Conservation (phyloP, 1,140 invertebrate genomes). For the Lysiphlebus fabarum region DNA sequence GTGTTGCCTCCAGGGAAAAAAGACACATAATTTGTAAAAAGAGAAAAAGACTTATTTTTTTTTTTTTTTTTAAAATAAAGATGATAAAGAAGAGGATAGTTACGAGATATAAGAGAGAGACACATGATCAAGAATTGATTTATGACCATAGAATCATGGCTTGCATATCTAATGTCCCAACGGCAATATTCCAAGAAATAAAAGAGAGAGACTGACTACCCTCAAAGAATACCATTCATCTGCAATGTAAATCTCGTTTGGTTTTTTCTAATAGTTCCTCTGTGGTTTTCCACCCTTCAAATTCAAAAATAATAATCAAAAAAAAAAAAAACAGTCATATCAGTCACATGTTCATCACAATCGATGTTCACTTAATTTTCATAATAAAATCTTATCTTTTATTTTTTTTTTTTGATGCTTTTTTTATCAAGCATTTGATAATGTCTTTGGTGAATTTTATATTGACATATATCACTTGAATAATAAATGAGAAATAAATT, state of each 20-base stretch:
- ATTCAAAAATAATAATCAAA: no score
- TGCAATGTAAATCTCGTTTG: conserved; percentile 25
- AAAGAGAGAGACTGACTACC: conserved; percentile 24
- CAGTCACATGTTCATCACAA: not conserved
- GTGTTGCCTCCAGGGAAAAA: conserved; percentile 18
- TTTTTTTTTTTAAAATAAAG: no score
- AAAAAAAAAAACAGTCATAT: not conserved
- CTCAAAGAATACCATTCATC: conserved; percentile 30
- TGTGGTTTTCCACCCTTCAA: not conserved
- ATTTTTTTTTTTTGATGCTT: no score
- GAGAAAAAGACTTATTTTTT: conserved; percentile 8
- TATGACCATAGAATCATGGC: conserved; percentile 25
- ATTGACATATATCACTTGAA: no score
- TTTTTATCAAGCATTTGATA: no score
- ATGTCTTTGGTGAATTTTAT: no score
- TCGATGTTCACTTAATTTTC: not conserved
- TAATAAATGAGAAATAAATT: no score
- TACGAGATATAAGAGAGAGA: not conserved
- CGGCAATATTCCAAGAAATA: conserved; percentile 25
- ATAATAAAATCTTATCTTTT: no score
- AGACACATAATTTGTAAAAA: not conserved
- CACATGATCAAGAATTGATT: conserved; percentile 30
- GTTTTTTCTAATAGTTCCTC: conserved; percentile 18
- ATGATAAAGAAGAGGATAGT: conserved; percentile 3
- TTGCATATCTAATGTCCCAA: conserved; percentile 31